Conservation (phyloP, 2,888 invertebrate genomes). For the Rhyacophila evoluta region DNA sequence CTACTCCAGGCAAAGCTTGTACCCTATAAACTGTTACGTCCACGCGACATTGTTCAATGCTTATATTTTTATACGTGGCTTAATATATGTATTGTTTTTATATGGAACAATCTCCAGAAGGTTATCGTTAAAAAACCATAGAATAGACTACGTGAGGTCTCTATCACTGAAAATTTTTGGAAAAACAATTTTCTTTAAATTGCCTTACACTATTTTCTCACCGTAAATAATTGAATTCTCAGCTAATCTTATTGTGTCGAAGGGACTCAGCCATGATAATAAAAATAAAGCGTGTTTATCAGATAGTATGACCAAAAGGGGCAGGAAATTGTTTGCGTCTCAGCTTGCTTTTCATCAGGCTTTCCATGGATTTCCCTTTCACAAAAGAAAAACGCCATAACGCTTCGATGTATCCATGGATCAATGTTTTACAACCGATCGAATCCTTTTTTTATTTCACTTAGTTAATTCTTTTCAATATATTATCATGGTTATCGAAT, state of each 20-base stretch:
- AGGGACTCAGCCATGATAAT: background rate
- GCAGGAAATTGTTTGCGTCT: background rate
- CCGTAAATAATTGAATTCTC: background rate
- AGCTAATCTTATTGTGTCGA: background rate
- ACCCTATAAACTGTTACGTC: too few species aligned
- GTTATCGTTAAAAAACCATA: too few species aligned
- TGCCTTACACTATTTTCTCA: background rate
- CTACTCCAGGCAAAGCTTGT: too few species aligned
- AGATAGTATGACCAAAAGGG: background rate
- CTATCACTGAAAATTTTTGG: background rate
- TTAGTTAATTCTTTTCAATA: background rate
- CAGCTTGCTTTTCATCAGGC: background rate
- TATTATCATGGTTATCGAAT: too few species aligned
- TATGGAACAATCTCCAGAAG: too few species aligned
- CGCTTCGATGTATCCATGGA: background rate
- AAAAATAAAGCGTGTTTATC: slow-evolving; percentile 3
- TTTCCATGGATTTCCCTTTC: background rate
- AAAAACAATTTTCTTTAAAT: background rate
- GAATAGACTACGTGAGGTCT: too few species aligned
- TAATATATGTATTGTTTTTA: too few species aligned
- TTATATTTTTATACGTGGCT: too few species aligned
- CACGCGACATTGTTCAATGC: too few species aligned
- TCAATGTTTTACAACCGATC: background rate
- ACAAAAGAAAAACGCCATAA: background rate
- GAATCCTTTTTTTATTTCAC: background rate